Evolutionary conservation across 2,113 vertebrate genomes (phyloP).

Genomic region (Maccullochella peelii): DNA sequence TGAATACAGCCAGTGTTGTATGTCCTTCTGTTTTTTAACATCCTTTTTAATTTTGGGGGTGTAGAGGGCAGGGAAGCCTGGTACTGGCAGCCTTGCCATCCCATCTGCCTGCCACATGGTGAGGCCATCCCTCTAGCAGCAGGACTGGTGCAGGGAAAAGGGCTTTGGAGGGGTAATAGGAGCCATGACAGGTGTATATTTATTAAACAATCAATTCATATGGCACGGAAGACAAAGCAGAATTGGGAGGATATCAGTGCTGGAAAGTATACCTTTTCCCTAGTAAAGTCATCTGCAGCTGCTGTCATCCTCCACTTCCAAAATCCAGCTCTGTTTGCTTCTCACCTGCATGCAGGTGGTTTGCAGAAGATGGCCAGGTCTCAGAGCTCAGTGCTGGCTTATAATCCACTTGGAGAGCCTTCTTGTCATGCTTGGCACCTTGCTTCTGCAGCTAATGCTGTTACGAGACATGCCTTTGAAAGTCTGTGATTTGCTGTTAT

Average conservation of each 20-base stretch:
- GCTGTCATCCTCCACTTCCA: slow-evolving; percentile 18
- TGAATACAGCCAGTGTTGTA: slow-evolving; percentile 37
- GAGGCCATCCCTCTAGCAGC: slow-evolving; percentile 25
- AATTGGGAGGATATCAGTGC: slow-evolving; percentile 1
- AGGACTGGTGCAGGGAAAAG: not conserved
- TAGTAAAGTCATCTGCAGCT: slow-evolving; percentile 41
- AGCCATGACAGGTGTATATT: slow-evolving; percentile 32
- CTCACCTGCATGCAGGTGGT: slow-evolving; percentile 51
- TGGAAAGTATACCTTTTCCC: not conserved
- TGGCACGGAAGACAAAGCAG: not conserved
- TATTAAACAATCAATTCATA: slow-evolving; percentile 64
- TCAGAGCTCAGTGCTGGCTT: slow-evolving; percentile 33
- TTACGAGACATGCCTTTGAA: slow-evolving; percentile 69
- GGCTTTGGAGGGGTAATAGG: not conserved
- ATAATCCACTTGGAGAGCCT: slow-evolving; percentile 69
- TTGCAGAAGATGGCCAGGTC: slow-evolving; percentile 48
- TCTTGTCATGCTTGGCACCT: slow-evolving; percentile 66
- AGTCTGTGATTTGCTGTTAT: slow-evolving; percentile 65
- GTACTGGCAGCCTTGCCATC: slow-evolving; percentile 40
- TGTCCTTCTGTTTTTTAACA: slow-evolving; percentile 61
- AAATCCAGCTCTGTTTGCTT: slow-evolving; percentile 41
- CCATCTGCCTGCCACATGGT: slow-evolving; percentile 74
- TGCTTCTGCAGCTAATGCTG: slow-evolving; percentile 65
- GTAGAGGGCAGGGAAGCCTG: slow-evolving; percentile 52
- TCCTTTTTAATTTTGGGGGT: slow-evolving; percentile 45